Evolutionary conservation across 2,888 invertebrate species (phyloP).

Genomic region (Pammene aurita): DNA sequence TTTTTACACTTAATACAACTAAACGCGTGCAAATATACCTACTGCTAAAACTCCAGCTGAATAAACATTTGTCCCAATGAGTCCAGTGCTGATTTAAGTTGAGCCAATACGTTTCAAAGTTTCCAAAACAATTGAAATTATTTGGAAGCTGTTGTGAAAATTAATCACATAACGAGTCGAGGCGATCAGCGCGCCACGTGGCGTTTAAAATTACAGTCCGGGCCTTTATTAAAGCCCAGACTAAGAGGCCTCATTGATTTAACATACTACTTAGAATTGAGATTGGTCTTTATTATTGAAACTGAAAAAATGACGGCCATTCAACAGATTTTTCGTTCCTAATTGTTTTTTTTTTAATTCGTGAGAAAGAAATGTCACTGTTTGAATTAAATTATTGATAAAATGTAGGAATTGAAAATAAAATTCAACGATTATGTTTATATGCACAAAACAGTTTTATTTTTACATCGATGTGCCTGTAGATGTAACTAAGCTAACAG

Average conservation of each 20-base stretch:
- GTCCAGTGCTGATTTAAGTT: not conserved
- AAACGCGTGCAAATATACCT: not conserved
- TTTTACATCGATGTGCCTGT: too few species aligned
- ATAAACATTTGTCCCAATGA: not conserved
- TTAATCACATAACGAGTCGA: constrained; percentile 58
- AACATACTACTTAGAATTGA: constrained; percentile 1
- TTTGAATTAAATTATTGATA: too few species aligned
- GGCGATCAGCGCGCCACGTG: constrained; percentile 66
- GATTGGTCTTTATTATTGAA: not conserved
- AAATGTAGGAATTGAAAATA: too few species aligned
- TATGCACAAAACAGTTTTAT: too few species aligned
- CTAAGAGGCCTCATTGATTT: constrained; percentile 15
- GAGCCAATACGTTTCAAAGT: constrained; percentile 1
- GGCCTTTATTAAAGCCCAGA: constrained; percentile 65
- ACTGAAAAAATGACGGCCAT: not conserved
- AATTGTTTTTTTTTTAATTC: not conserved
- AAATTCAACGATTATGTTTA: too few species aligned
- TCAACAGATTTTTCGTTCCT: not conserved
- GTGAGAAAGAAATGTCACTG: not conserved
- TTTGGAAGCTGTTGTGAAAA: constrained; percentile 60
- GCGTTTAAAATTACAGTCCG: constrained; percentile 65
- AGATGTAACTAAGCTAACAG: too few species aligned
- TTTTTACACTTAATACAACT: too few species aligned
- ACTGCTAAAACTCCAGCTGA: not conserved
- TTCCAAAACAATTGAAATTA: constrained; percentile 47